These are phyloP conservation scores for Helicoverpa zea DNA, from an alignment of 1,140 invertebrate genomes.

Conservation along the genomic window DNA sequence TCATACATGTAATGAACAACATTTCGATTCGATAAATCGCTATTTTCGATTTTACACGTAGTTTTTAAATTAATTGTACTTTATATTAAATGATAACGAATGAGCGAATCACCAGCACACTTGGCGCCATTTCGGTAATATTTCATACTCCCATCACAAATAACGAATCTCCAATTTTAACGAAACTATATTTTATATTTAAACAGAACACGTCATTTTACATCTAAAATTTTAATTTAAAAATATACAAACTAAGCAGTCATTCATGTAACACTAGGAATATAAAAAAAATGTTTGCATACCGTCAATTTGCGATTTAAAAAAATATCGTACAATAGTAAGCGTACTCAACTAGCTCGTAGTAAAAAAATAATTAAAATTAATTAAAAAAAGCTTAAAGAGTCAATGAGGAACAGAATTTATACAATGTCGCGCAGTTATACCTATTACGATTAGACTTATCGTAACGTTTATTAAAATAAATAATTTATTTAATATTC, in stretches of 20 bases:
- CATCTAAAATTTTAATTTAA: slow-evolving; percentile 72
- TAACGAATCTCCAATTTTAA: slow-evolving; percentile 62
- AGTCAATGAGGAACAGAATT: slow-evolving; percentile 75
- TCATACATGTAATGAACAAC: slow-evolving; percentile 3
- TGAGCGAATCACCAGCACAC: slow-evolving; percentile 39
- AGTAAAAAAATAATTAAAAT: slow-evolving; percentile 72
- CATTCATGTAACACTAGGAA: slow-evolving; percentile 80
- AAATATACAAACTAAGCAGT: slow-evolving; percentile 85
- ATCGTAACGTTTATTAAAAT: slow-evolving; percentile 59
- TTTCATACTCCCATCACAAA: slow-evolving; percentile 48
- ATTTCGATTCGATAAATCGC: slow-evolving; percentile 12
- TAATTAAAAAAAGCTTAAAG: slow-evolving; percentile 65
- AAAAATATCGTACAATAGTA: slow-evolving; percentile 82
- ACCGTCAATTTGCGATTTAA: slow-evolving; percentile 66
- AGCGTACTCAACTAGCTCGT: slow-evolving; percentile 81
- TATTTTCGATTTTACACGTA: slow-evolving; percentile 15
- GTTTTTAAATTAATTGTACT: slow-evolving; percentile 40
- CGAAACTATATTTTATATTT: slow-evolving; percentile 65
- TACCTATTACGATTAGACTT: slow-evolving; percentile 57
- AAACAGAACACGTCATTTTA: slow-evolving; percentile 75
- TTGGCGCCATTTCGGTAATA: slow-evolving; percentile 43
- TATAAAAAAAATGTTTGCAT: slow-evolving; percentile 68
- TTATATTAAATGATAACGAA: slow-evolving; percentile 8
- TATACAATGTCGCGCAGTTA: slow-evolving; percentile 68
- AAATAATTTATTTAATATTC: slow-evolving; percentile 67